Percentiles rank a stretch among this genome's conserved stretches.
Conservation (phyloP, 2,797 vertebrate species). For the Molossus alvarezi region DNA sequence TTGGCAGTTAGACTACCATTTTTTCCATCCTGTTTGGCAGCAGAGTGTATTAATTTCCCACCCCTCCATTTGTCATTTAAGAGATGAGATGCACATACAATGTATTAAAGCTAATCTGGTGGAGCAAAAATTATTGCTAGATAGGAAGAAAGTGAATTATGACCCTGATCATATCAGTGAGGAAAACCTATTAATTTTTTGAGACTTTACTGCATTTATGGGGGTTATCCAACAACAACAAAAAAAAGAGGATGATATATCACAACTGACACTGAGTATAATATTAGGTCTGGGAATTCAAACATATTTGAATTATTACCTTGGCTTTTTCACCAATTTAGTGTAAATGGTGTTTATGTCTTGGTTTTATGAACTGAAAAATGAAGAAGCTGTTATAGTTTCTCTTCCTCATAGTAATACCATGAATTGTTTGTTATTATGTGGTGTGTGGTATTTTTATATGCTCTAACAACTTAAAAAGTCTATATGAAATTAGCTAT, state of each 20-base stretch:
- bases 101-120: slow-evolving; percentile 86
- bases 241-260: not conserved
- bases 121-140: slow-evolving; percentile 87
- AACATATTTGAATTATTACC: slow-evolving; percentile 50
- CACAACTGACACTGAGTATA: not conserved
- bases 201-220: slow-evolving; percentile 19
- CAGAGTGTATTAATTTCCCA: not conserved
- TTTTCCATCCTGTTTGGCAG: slow-evolving; percentile 22
- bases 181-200: slow-evolving; percentile 78
- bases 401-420: not conserved
- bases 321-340: slow-evolving; percentile 44
- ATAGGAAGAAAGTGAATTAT: slow-evolving; percentile 84
- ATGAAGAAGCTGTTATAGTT: not conserved
- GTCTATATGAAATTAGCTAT: not conserved
- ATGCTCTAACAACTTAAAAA: slow-evolving; percentile 55
- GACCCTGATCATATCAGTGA: slow-evolving; percentile 73
- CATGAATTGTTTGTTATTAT: not conserved
- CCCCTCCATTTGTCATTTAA: slow-evolving; percentile 73
- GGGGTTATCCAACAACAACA: not conserved
- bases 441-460: not conserved
- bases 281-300: not conserved
- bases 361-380: slow-evolving; percentile 41
- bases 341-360: not conserved
- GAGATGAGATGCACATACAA: slow-evolving; percentile 87
- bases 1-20: not conserved